These are phyloP conservation scores for Lordiphosa mommai DNA, from an alignment of 1,140 invertebrate genomes.

Conservation along the genomic window DNA sequence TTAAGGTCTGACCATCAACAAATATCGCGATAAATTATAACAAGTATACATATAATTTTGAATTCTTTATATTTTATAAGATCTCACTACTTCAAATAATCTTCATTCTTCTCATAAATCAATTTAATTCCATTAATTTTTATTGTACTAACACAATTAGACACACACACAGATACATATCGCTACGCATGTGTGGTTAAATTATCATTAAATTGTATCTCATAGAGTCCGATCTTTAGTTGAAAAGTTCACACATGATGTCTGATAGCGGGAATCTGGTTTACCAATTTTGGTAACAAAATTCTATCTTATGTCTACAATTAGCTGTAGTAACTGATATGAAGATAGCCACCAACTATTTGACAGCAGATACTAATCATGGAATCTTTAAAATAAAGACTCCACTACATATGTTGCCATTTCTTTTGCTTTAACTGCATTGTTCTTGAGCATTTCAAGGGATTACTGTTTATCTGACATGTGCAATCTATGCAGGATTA, in stretches of 20 bases:
- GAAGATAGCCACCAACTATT: constrained; percentile 17
- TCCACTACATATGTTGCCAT: neutral
- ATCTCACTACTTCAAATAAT: too few relatives aligned
- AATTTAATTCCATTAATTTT: too few relatives aligned
- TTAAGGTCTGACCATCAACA: too few relatives aligned
- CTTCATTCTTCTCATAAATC: too few relatives aligned
- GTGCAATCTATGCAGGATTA: constrained; percentile 30
- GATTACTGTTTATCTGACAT: constrained; percentile 35
- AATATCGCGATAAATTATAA: too few relatives aligned
- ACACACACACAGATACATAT: neutral
- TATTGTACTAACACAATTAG: too few relatives aligned
- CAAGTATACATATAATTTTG: too few relatives aligned
- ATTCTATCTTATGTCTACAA: constrained; percentile 21
- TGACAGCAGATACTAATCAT: constrained; percentile 37
- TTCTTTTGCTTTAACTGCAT: constrained; percentile 3
- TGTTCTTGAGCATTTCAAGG: constrained; percentile 12
- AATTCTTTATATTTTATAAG: too few relatives aligned
- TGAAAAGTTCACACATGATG: constrained; percentile 51
- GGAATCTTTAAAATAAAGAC: neutral
- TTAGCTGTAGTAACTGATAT: constrained; percentile 16
- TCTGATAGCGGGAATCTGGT: constrained; percentile 50
- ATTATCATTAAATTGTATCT: neutral
- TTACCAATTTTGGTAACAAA: constrained; percentile 46
- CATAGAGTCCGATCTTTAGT: neutral
- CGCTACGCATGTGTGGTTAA: neutral